phyloP scores from a whole-genome alignment of 2,888 invertebrate species.

The Sycophila texana region DNA sequence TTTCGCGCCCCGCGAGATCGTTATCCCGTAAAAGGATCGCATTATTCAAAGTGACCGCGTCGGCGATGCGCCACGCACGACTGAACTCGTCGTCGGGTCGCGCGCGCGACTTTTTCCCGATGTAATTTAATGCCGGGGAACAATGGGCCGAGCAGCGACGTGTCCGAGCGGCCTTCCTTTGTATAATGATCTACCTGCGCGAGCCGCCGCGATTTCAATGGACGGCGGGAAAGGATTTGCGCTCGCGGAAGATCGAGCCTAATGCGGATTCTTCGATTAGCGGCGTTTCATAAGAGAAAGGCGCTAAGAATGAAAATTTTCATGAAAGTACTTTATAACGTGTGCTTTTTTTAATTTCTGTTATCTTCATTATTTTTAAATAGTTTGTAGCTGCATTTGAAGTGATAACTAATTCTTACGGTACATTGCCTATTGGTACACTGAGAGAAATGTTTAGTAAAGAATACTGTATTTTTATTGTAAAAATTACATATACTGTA shows the following conservation, averaged over 20 bases:
- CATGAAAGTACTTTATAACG: neutral
- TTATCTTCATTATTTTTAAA: no score
- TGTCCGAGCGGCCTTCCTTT: slow-evolving; percentile 13
- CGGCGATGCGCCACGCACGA: slow-evolving; percentile 1
- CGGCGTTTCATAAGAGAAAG: neutral
- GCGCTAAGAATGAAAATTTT: neutral
- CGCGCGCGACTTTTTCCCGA: neutral
- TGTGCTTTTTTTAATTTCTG: no score
- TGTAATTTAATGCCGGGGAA: slow-evolving; percentile 17
- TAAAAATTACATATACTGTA: no score
- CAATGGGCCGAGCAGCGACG: slow-evolving; percentile 15
- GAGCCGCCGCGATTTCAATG: slow-evolving; percentile 9
- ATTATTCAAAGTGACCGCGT: slow-evolving; percentile 33
- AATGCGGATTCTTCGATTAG: neutral
- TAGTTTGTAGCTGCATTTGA: no score
- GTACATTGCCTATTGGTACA: no score
- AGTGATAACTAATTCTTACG: no score
- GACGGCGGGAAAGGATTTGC: neutral
- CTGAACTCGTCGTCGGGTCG: slow-evolving; percentile 9
- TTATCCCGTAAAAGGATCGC: slow-evolving; percentile 29
- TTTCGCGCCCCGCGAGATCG: slow-evolving; percentile 34
- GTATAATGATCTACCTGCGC: neutral
- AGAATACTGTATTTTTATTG: no score
- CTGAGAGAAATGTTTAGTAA: no score
- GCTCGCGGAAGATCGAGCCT: neutral